phyloP scores from a whole-genome alignment of 2,888 invertebrate genomes.

The Heliconius cydno region DNA sequence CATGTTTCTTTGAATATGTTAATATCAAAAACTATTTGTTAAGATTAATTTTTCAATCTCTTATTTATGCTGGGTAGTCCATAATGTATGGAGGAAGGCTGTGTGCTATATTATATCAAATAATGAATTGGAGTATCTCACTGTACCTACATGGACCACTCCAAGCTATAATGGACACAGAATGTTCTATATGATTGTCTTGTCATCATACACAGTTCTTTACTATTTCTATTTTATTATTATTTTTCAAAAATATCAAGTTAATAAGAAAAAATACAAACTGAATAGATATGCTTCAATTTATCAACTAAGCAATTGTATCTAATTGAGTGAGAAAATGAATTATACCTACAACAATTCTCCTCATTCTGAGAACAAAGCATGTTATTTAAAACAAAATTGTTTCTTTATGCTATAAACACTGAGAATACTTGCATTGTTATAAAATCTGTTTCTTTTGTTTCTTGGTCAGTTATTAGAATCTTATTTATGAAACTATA shows the following conservation, averaged over 20 bases:
- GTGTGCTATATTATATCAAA: no score
- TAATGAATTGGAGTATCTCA: no score
- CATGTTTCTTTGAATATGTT: no score
- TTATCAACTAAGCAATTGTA: not conserved
- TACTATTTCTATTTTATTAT: no score
- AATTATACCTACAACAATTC: not conserved
- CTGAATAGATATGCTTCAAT: not conserved
- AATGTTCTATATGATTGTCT: no score
- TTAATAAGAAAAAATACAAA: not conserved
- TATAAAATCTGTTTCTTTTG: slow-evolving; percentile 7
- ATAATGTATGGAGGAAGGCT: no score
- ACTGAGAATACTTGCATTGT: slow-evolving; percentile 7
- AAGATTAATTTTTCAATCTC: no score
- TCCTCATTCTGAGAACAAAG: slow-evolving; percentile 7
- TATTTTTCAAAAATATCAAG: not conserved
- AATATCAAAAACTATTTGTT: no score
- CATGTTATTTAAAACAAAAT: slow-evolving; percentile 12
- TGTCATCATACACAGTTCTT: no score
- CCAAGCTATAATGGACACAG: no score
- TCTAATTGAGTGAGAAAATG: slow-evolving; percentile 14
- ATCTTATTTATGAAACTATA: not conserved
- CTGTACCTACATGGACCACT: no score
- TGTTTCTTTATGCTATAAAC: not conserved
- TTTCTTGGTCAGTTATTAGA: not conserved
- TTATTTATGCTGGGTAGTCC: no score